These are phyloP conservation scores for Zaprionus davidi DNA, from an alignment of 1,140 invertebrate genomes.

Conservation along the genomic window DNA sequence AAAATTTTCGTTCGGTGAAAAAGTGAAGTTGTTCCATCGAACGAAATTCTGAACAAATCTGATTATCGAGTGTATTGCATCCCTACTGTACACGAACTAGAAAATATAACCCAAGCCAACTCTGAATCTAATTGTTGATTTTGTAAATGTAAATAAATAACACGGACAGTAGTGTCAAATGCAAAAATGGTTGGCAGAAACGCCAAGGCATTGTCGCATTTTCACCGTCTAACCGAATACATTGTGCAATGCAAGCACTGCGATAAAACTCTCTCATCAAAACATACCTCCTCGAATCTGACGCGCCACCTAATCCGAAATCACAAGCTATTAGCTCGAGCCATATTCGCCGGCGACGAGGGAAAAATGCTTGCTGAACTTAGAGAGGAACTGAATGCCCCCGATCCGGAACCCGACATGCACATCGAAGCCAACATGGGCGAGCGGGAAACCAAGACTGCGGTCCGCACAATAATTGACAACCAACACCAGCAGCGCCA, in stretches of 20 bases:
- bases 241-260: constrained; percentile 76
- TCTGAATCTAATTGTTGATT: constrained; percentile 27
- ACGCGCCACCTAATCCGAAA: constrained; percentile 72
- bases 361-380: constrained; percentile 71
- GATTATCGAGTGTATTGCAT: not conserved
- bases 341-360: constrained; percentile 66
- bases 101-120: constrained; percentile 33
- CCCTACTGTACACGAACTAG: constrained; percentile 38
- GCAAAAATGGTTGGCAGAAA: constrained; percentile 71
- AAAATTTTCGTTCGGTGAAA: constrained; percentile 26
- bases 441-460: constrained; percentile 63
- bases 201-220: constrained; percentile 68
- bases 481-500: constrained; percentile 45
- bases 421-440: constrained; percentile 50
- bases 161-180: constrained; percentile 4
- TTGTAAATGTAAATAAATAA: constrained; percentile 16
- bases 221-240: constrained; percentile 70
- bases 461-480: constrained; percentile 63
- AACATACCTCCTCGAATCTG: constrained; percentile 72
- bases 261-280: constrained; percentile 73
- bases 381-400: constrained; percentile 61
- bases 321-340: constrained; percentile 64
- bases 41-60: constrained; percentile 24
- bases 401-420: constrained; percentile 52
- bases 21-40: constrained; percentile 25